Evolutionary conservation across 2,113 vertebrate genomes (phyloP).

Genomic region (Pluvialis apricaria): DNA sequence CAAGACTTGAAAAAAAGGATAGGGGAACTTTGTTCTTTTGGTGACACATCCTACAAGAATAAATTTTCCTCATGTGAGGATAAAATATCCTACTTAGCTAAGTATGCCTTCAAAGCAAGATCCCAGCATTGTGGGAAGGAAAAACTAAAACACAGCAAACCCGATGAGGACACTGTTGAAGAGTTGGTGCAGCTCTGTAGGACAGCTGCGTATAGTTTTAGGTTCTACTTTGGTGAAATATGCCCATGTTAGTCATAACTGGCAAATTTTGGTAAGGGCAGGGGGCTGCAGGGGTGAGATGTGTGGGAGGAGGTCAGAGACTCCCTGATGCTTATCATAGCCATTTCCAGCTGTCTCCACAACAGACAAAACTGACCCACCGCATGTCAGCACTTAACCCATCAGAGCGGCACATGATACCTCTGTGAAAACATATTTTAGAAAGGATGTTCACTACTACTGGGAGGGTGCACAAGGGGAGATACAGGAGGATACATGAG

Average conservation of each 20-base stretch:
- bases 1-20: neutral
- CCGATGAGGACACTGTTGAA: neutral
- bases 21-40: neutral
- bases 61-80: neutral
- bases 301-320: neutral
- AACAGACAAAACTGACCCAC: neutral
- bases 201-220: neutral
- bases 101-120: neutral
- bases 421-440: neutral
- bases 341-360: neutral
- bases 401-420: neutral
- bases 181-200: neutral
- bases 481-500: neutral
- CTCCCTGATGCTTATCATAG: neutral
- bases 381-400: accelerated
- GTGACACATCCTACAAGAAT: neutral
- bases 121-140: neutral
- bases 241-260: accelerated
- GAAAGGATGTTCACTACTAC: neutral
- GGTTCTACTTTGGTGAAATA: accelerated
- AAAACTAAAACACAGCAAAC: neutral
- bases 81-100: neutral
- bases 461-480: neutral
- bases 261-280: neutral
- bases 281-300: neutral